Conservation (phyloP, 2,797 vertebrate species). For the Hoplostethus mediterraneus region DNA sequence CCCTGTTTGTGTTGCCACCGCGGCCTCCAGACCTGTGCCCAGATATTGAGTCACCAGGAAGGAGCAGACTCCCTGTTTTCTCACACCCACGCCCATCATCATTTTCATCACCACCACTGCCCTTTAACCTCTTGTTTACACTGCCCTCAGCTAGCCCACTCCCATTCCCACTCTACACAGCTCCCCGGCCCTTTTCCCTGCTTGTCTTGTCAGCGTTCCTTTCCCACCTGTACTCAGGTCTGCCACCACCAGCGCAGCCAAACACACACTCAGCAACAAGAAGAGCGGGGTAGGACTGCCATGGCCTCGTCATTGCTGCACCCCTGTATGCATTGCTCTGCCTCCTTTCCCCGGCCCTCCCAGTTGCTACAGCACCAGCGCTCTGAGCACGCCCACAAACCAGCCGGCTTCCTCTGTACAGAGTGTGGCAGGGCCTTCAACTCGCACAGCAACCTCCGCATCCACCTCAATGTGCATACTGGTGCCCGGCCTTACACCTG, state of each 20-base stretch:
- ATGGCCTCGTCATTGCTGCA: conserved; percentile 46
- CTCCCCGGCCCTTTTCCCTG: conserved; percentile 74
- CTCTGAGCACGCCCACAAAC: conserved; percentile 80
- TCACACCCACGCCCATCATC: conserved; percentile 73
- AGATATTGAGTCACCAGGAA: conserved; percentile 70
- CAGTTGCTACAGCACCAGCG: conserved; percentile 88
- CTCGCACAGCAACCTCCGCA: conserved; percentile 88
- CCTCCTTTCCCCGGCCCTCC: conserved; percentile 83
- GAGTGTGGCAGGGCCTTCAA: conserved; percentile 86
- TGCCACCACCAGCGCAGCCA: conserved; percentile 74
- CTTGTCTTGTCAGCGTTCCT: conserved; percentile 71
- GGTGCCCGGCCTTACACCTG: conserved; percentile 85
- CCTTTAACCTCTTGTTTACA: conserved; percentile 75
- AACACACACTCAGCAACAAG: conserved; percentile 61
- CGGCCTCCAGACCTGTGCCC: conserved; percentile 71
- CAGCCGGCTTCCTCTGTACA: conserved; percentile 81
- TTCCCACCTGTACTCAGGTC: conserved; percentile 72
- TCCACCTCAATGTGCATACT: conserved; percentile 87
- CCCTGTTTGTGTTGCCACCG: conserved; percentile 82
- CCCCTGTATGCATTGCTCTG: conserved; percentile 86
- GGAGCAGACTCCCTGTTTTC: conserved; percentile 49
- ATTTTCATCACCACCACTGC: conserved; percentile 85
- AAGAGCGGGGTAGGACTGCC: conserved; percentile 26
- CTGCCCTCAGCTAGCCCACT: conserved; percentile 70
- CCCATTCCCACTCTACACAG: conserved; percentile 50